Evolutionary conservation across 2,888 invertebrate genomes (phyloP), one percentile per base, ranked within the genome.

Genomic region (Anoplius nigerrimus): DNA sequence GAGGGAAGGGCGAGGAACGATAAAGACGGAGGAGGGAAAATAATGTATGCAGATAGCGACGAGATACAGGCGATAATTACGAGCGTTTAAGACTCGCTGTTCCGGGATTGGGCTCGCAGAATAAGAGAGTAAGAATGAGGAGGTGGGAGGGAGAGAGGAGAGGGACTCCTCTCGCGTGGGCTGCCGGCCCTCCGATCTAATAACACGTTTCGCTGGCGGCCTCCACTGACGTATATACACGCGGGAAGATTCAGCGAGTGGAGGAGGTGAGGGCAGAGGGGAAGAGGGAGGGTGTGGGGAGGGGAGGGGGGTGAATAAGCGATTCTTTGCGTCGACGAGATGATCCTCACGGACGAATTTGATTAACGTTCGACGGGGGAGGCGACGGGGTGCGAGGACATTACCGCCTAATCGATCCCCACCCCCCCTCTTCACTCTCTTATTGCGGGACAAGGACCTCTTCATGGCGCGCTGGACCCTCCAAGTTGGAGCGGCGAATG

Each of bases 131-230:
- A 48, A 42, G 42, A 42, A 6, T 6, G 13, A 42, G 13, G 42
- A 13, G 13, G 42, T 42, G 13, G 66, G 60, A 62, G 54, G 61
- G 62, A 66, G 62, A 62, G 48, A 62, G 56, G 56, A 66, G 66
- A 62, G 51, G 66, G 55, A 62, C 34, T 56, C 62, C 18, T 62
- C 62, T 66, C 66, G 20, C 60, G 18, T 57, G 42, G 34, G 46
- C 18, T 54, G 65, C 61, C 65, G 61, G 21, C 65, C 55, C 51
- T 21, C 51, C 55, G 55, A 27, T 27, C 55, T 66, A 66, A 66
- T 66, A 66, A 66, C 62, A 66, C 52, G 66, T 66, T 48, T 16
- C 48, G 48, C 48, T 48, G 48, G 48, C n/a, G 48, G 48, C 48
- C 16, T 48, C 18, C 48, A 34, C 34, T 34, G 48, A 48, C 66